Conservation (phyloP, 2,888 invertebrate species). For the Caenorhabditis sp. region DNA sequence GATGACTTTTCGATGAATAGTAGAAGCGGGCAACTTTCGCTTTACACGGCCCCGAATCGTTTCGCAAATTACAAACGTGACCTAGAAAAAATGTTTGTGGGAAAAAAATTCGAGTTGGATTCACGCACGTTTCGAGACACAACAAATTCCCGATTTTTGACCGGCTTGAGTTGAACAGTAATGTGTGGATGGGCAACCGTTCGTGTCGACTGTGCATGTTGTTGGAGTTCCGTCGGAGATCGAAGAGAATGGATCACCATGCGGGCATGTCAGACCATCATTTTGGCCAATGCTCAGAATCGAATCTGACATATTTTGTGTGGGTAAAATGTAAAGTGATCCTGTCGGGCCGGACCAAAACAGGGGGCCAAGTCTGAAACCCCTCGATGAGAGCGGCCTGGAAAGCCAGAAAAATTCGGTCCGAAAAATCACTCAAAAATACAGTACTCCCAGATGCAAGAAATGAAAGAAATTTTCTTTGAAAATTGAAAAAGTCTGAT, state of each 20-base stretch:
- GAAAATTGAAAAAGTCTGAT: too few relatives aligned
- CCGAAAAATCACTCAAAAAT: too few relatives aligned
- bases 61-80: slow-evolving; percentile 56
- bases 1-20: slow-evolving; percentile 47
- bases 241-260: slow-evolving; percentile 57
- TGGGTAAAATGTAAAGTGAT: too few relatives aligned
- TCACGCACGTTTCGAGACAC: slow-evolving; percentile 54
- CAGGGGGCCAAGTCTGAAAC: too few relatives aligned
- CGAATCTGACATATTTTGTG: too few relatives aligned
- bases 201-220: slow-evolving; percentile 41
- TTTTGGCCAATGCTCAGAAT: slow-evolving; percentile 34
- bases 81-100: slow-evolving; percentile 26
- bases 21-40: slow-evolving; percentile 50
- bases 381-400: too few relatives aligned
- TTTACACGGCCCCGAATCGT: slow-evolving; percentile 54
- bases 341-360: too few relatives aligned
- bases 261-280: slow-evolving; percentile 45
- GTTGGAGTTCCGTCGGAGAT: slow-evolving; percentile 47
- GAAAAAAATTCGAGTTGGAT: slow-evolving; percentile 1
- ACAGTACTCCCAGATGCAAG: too few relatives aligned
- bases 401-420: too few relatives aligned
- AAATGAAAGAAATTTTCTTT: too few relatives aligned
- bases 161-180: slow-evolving; percentile 59
- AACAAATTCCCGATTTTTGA: slow-evolving; percentile 54
- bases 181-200: slow-evolving; percentile 60